A percentile compares a stretch with the other conserved stretches of the same genome.
These are phyloP conservation scores for Plebejus anna DNA, from an alignment of 2,888 invertebrate species.

Conservation along the genomic window DNA sequence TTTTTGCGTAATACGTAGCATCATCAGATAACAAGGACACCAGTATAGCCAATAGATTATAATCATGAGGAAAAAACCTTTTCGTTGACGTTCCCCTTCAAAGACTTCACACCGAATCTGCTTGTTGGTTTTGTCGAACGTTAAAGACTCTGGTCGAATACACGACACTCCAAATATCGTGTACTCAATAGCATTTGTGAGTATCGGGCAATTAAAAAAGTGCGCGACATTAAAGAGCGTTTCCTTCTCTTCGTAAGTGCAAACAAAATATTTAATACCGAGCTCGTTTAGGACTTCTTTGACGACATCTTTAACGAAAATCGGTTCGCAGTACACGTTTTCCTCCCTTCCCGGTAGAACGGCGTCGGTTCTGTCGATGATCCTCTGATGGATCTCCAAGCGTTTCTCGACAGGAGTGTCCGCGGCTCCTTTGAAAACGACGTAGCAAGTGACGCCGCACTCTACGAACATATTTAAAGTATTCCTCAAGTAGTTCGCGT, in stretches of 20 bases:
- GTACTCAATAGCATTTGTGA: not conserved
- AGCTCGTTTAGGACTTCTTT: conserved; percentile 43
- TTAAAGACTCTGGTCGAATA: not conserved
- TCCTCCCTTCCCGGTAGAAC: conserved; percentile 32
- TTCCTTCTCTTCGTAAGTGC: not conserved
- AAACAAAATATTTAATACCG: not conserved
- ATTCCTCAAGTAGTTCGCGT: conserved; percentile 8
- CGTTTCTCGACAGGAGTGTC: not conserved
- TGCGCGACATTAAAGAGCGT: not conserved
- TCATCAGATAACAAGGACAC: not conserved
- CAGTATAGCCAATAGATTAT: not conserved
- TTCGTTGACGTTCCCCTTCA: not conserved
- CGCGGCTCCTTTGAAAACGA: conserved; percentile 3
- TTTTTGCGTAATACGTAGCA: not conserved
- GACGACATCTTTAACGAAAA: conserved; percentile 39
- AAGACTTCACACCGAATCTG: not conserved
- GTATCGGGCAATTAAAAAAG: not conserved
- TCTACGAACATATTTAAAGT: conserved; percentile 9
- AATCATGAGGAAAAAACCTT: not conserved
- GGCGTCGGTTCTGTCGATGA: conserved; percentile 14
- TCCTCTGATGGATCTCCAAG: conserved; percentile 10
- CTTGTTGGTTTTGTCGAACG: not conserved
- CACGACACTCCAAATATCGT: not conserved
- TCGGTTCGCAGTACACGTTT: conserved; percentile 38
- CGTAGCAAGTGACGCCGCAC: not conserved